Evolutionary conservation across 2,888 invertebrate species (phyloP).

Genomic region (Diarsia rubi): DNA sequence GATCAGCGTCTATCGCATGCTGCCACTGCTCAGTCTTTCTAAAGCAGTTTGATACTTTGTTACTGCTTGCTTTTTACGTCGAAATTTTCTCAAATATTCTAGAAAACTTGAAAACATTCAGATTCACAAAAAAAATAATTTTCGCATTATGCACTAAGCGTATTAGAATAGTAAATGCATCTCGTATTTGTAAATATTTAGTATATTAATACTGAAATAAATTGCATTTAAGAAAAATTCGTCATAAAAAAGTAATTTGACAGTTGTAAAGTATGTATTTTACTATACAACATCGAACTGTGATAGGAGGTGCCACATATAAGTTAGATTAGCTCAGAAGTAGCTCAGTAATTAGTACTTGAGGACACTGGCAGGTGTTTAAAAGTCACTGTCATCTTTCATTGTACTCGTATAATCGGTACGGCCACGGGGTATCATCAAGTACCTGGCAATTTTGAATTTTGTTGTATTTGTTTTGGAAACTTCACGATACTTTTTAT

Average conservation of each 20-base stretch:
- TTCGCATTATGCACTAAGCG: neutral
- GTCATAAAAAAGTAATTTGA: constrained; percentile 63
- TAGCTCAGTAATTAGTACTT: constrained; percentile 69
- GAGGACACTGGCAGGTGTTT: constrained; percentile 65
- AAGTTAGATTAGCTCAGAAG: constrained; percentile 73
- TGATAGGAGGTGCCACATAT: constrained; percentile 77
- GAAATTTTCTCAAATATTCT: constrained; percentile 52
- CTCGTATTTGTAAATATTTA: neutral
- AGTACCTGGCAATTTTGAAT: neutral
- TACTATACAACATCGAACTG: constrained; percentile 77
- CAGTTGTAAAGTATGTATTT: constrained; percentile 51
- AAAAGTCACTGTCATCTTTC: neutral
- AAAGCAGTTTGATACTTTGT: constrained; percentile 69
- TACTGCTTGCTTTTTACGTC: constrained; percentile 51
- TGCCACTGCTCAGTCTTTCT: constrained; percentile 72
- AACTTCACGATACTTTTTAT: neutral
- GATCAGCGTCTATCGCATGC: constrained; percentile 70
- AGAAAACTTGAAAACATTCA: neutral
- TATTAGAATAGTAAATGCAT: neutral
- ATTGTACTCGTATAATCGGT: neutral
- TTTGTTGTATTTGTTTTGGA: neutral
- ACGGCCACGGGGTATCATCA: constrained; percentile 10
- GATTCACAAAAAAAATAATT: neutral
- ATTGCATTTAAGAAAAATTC: constrained; percentile 57
- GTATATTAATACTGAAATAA: neutral